A percentile compares a stretch with the other conserved stretches of the same genome.
phyloP scores from a whole-genome alignment of 2,888 invertebrate species.

The Phasia obesa region DNA sequence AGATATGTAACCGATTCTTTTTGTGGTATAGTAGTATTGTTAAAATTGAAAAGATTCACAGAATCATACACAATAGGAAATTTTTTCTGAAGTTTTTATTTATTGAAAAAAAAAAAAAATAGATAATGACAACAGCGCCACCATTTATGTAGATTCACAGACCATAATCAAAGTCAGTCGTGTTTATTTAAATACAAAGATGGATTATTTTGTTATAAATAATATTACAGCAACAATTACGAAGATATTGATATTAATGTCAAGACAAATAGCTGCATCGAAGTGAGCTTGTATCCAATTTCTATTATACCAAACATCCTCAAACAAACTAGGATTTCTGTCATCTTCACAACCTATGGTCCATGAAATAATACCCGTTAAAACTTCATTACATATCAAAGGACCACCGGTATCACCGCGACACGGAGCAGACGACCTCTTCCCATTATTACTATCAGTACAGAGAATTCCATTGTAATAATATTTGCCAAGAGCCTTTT shows the following conservation, averaged over 20 bases:
- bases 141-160: no score
- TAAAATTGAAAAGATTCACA: no score
- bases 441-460: slow-evolving; percentile 37
- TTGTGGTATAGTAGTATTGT: no score
- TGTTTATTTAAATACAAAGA: no score
- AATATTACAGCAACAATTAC: neutral
- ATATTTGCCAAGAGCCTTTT: slow-evolving; percentile 1
- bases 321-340: slow-evolving; percentile 69
- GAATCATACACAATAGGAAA: no score
- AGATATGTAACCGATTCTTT: no score
- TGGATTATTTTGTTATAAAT: no score
- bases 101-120: no score
- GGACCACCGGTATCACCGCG: slow-evolving; percentile 74
- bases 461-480: slow-evolving; percentile 64
- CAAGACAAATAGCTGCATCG: slow-evolving; percentile 13
- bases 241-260: neutral
- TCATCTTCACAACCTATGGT: slow-evolving; percentile 69
- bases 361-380: slow-evolving; percentile 73
- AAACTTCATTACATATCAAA: slow-evolving; percentile 69
- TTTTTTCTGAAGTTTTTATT: no score
- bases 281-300: slow-evolving; percentile 51
- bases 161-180: no score
- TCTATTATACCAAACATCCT: slow-evolving; percentile 65
- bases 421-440: slow-evolving; percentile 69
- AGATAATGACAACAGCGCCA: no score